A percentile compares a stretch with the other conserved stretches of the same genome.
Evolutionary conservation across 1,140 invertebrate species (phyloP).

Genomic region (Aphaenogaster rudis): DNA sequence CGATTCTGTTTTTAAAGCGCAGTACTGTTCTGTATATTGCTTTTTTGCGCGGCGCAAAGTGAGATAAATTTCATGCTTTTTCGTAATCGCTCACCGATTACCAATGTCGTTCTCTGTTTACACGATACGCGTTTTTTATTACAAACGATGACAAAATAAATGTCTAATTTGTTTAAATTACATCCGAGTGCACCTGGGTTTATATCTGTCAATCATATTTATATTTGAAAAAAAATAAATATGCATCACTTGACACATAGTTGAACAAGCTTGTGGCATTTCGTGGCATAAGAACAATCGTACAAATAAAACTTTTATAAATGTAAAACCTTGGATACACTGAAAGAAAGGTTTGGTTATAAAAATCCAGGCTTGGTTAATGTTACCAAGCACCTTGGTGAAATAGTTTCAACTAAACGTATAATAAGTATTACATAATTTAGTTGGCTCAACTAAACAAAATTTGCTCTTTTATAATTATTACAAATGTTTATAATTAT

Average conservation of each 20-base stretch:
- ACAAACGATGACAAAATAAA: conserved; percentile 23
- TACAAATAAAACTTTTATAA: neutral
- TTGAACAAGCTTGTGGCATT: neutral
- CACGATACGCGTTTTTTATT: neutral
- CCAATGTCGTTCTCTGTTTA: neutral
- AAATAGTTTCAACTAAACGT: too few relatives aligned
- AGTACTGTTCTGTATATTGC: conserved; percentile 16
- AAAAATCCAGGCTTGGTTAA: too few relatives aligned
- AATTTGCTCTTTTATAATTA: too few relatives aligned
- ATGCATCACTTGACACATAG: neutral
- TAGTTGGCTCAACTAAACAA: too few relatives aligned
- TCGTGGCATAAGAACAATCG: neutral
- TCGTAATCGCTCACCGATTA: conserved; percentile 37
- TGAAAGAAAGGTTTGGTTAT: too few relatives aligned
- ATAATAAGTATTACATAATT: too few relatives aligned
- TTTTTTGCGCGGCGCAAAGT: conserved; percentile 19
- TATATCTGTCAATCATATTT: conserved; percentile 22
- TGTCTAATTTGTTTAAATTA: conserved; percentile 12
- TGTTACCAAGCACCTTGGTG: too few relatives aligned
- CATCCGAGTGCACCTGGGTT: neutral
- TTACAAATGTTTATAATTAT: too few relatives aligned
- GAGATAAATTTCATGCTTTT: conserved; percentile 1
- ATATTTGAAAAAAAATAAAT: neutral
- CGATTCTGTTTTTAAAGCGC: conserved; percentile 40
- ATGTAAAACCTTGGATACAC: neutral